Percentiles rank a stretch among this genome's conserved stretches.
Conservation (phyloP, 2,797 vertebrate species). For the Periophthalmus magnuspinnatus region DNA sequence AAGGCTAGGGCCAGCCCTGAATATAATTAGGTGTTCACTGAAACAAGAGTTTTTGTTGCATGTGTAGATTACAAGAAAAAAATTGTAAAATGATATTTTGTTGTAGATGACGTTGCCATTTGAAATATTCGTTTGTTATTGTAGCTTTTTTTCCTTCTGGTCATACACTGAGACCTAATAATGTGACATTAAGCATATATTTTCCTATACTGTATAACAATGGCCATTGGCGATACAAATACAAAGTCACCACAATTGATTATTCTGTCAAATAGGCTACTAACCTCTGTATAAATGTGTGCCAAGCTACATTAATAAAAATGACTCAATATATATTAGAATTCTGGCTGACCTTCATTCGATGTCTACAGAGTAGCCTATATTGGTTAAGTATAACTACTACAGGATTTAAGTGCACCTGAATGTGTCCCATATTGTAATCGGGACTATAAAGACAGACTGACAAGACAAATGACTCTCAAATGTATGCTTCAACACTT, state of each 20-base stretch:
- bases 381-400: not conserved
- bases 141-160: not conserved
- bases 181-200: not conserved
- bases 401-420: not conserved
- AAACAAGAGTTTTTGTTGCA: too few relatives aligned
- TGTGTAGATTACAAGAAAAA: too few relatives aligned
- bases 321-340: slow-evolving; percentile 14
- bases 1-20: too few relatives aligned
- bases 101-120: not conserved
- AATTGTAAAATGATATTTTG: too few relatives aligned
- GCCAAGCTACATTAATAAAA: slow-evolving; percentile 14
- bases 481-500: not conserved
- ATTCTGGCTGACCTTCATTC: slow-evolving; percentile 5
- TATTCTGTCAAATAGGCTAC: slow-evolving; percentile 36
- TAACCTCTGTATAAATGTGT: slow-evolving; percentile 21
- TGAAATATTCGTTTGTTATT: not conserved
- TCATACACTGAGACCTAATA: not conserved
- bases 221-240: not conserved
- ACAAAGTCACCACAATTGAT: slow-evolving; percentile 15
- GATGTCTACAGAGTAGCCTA: not conserved
- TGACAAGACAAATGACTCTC: not conserved
- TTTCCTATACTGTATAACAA: not conserved
- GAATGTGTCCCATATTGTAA: not conserved
- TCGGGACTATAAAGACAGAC: not conserved
- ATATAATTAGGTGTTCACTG: too few relatives aligned